Percentiles rank a stretch among this genome's conserved stretches.
Conservation (phyloP, 1,140 invertebrate species). For the Riptortus pedestris region DNA sequence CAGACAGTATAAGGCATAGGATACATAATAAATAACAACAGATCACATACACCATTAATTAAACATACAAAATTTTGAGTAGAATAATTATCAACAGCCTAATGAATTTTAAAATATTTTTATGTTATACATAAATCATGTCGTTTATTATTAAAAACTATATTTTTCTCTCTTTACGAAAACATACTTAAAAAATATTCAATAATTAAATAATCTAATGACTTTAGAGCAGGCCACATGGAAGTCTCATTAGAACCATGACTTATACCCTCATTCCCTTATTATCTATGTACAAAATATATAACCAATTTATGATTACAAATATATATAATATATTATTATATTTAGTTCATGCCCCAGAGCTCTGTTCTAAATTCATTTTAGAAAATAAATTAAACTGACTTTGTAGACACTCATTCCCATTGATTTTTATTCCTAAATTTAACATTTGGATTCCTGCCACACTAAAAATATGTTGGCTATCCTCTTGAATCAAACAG, state of each 20-base stretch:
- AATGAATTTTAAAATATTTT: neutral
- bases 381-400: neutral
- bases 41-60: neutral
- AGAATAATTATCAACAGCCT: neutral
- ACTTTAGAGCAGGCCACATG: slow-evolving; percentile 1
- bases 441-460: neutral
- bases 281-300: slow-evolving; percentile 15
- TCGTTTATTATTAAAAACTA: neutral
- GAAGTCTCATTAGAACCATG: neutral
- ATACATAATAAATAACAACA: neutral
- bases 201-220: slow-evolving; percentile 8
- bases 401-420: neutral
- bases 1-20: too few relatives aligned
- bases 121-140: neutral
- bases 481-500: slow-evolving; percentile 8
- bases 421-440: neutral
- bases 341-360: neutral
- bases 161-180: too few relatives aligned
- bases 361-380: neutral
- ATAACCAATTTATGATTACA: slow-evolving; percentile 3
- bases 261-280: slow-evolving; percentile 13
- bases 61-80: neutral
- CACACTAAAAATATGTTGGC: neutral
- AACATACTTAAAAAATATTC: too few relatives aligned
- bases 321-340: slow-evolving; percentile 12